Percentiles rank a stretch among this genome's conserved stretches.
Conservation (phyloP, 1,140 invertebrate species). For the Nautilus pompilius region DNA sequence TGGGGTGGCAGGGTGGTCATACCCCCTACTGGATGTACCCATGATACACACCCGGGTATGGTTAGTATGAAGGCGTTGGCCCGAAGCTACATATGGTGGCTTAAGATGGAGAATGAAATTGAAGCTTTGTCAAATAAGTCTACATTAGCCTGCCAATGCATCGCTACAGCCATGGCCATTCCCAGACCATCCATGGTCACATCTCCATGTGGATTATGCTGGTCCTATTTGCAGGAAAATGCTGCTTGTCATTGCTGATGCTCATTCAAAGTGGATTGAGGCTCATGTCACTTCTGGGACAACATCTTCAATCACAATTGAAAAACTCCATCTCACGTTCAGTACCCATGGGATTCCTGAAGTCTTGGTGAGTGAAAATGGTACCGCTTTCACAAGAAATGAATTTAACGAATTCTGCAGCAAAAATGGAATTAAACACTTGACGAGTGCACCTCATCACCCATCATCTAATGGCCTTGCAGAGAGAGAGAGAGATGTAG, state of each 20-base stretch:
- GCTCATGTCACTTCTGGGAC: constrained; percentile 12
- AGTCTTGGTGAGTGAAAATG: constrained; percentile 54
- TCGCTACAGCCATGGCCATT: constrained; percentile 17
- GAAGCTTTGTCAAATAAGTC: constrained; percentile 42
- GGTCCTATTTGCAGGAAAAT: constrained; percentile 23
- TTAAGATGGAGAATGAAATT: constrained; percentile 55
- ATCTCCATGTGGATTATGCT: constrained; percentile 24
- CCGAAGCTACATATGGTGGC: constrained; percentile 59
- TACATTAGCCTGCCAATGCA: not conserved
- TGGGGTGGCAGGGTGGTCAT: constrained; percentile 17
- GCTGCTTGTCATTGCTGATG: constrained; percentile 22
- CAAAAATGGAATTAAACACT: constrained; percentile 49
- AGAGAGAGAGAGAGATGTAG: too few species aligned
- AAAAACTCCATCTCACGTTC: constrained; percentile 30
- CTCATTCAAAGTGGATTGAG: constrained; percentile 23
- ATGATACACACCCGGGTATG: constrained; percentile 58
- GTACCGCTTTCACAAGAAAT: constrained; percentile 50
- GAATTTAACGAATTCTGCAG: constrained; percentile 52
- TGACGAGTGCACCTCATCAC: constrained; percentile 32
- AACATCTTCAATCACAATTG: constrained; percentile 16
- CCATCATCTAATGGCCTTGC: constrained; percentile 42
- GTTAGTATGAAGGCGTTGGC: constrained; percentile 60
- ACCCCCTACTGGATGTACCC: constrained; percentile 49
- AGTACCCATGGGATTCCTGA: constrained; percentile 49
- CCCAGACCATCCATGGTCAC: constrained; percentile 19